Conservation (phyloP, 2,888 invertebrate species). For the Neelides folsomi region DNA sequence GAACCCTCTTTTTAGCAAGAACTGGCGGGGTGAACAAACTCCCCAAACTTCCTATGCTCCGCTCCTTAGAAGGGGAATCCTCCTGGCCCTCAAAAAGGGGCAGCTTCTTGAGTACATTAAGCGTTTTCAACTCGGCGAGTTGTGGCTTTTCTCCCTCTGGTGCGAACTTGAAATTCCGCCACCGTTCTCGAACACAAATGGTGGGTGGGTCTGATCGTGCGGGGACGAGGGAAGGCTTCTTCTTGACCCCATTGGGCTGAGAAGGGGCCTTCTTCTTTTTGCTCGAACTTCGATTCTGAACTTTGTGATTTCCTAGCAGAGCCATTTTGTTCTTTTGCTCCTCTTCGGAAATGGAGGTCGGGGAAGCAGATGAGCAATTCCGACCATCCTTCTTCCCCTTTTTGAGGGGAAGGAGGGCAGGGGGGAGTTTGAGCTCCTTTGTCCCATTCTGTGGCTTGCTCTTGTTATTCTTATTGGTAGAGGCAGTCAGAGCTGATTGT, state of each 20-base stretch:
- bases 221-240: not conserved
- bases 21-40: too few species aligned
- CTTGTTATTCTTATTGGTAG: not conserved
- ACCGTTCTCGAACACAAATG: slow-evolving; percentile 12
- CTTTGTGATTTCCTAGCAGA: not conserved
- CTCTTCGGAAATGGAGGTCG: not conserved
- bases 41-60: not conserved
- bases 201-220: not conserved
- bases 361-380: not conserved
- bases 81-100: slow-evolving; percentile 16
- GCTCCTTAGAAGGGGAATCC: not conserved
- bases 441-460: not conserved
- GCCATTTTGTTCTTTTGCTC: not conserved
- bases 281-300: not conserved
- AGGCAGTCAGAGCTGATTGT: not conserved
- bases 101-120: slow-evolving; percentile 24
- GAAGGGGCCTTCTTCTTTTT: not conserved
- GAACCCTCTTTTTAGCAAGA: not conserved
- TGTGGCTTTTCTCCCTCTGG: not conserved
- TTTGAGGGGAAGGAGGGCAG: not conserved
- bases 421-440: not conserved
- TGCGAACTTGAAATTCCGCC: slow-evolving; percentile 11
- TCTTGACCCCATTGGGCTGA: not conserved
- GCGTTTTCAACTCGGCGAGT: slow-evolving; percentile 14
- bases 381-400: not conserved